Evolutionary conservation across 2,113 vertebrate genomes (phyloP).

Genomic region (Scatophagus argus): DNA sequence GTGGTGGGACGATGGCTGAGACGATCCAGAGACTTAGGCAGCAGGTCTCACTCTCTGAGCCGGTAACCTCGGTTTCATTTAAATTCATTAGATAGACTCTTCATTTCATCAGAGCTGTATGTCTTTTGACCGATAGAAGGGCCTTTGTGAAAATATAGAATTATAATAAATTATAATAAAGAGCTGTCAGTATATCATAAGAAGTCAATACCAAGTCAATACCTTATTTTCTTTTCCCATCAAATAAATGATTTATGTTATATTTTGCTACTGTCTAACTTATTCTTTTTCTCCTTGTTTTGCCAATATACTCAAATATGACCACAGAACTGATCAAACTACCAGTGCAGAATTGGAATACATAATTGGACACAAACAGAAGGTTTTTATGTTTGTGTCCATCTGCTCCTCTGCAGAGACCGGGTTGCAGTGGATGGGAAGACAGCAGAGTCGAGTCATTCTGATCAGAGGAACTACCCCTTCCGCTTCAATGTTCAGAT

Average conservation of each 20-base stretch:
- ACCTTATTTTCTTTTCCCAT: neutral
- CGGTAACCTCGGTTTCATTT: conserved; percentile 57
- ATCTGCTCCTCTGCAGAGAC: conserved; percentile 70
- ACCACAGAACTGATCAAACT: neutral
- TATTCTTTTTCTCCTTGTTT: neutral
- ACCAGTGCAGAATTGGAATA: neutral
- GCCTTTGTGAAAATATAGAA: neutral
- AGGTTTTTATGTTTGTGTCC: neutral
- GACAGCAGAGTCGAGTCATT: conserved; percentile 62
- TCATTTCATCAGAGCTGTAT: neutral
- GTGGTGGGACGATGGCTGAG: conserved; percentile 97
- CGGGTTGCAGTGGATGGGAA: conserved; percentile 73
- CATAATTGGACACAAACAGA: too few relatives aligned
- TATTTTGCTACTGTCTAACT: neutral
- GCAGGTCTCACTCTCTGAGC: conserved; percentile 86
- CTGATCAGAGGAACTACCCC: conserved; percentile 78
- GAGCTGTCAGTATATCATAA: too few relatives aligned
- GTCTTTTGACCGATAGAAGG: neutral
- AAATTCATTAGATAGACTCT: neutral
- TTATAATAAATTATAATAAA: too few relatives aligned
- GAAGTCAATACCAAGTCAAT: neutral
- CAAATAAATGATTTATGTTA: neutral
- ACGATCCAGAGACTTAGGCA: conserved; percentile 88
- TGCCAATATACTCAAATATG: neutral
- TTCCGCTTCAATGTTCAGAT: conserved; percentile 82